Conservation (phyloP, 2,888 invertebrate genomes). For the Seira sanloemensis region DNA sequence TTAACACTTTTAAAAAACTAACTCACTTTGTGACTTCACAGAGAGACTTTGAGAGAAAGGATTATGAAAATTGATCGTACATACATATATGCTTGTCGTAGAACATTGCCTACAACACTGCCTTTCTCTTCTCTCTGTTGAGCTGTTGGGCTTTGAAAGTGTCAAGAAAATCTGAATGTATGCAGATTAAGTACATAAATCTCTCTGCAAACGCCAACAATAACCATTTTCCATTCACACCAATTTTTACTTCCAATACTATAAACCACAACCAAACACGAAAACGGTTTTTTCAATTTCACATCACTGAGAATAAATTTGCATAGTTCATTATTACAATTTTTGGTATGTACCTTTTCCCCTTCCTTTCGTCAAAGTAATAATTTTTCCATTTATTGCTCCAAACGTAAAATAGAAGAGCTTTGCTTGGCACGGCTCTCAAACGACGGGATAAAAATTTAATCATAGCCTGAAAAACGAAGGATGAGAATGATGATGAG, state of each 20-base stretch:
- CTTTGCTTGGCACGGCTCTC: background rate
- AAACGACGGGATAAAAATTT: slow-evolving; percentile 13
- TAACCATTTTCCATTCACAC: slow-evolving; percentile 6
- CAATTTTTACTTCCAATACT: slow-evolving; percentile 2
- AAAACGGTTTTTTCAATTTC: slow-evolving; percentile 6
- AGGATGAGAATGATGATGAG: slow-evolving; percentile 12
- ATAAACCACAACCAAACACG: slow-evolving; percentile 14
- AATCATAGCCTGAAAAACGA: background rate
- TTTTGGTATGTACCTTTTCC: background rate
- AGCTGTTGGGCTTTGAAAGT: background rate
- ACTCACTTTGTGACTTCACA: background rate
- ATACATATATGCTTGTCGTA: background rate
- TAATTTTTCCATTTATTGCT: slow-evolving; percentile 13
- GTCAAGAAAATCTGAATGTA: background rate
- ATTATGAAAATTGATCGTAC: slow-evolving; percentile 13
- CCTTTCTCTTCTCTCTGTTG: background rate
- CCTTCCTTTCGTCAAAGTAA: slow-evolving; percentile 4
- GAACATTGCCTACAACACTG: background rate
- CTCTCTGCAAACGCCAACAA: background rate
- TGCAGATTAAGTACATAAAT: slow-evolving; percentile 14
- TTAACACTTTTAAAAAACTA: background rate
- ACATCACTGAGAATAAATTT: slow-evolving; percentile 5
- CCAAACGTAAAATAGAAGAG: background rate
- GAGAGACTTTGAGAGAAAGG: background rate
- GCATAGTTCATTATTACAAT: background rate